Conservation (phyloP, 2,113 vertebrate genomes). For the Vicugna pacos region DNA sequence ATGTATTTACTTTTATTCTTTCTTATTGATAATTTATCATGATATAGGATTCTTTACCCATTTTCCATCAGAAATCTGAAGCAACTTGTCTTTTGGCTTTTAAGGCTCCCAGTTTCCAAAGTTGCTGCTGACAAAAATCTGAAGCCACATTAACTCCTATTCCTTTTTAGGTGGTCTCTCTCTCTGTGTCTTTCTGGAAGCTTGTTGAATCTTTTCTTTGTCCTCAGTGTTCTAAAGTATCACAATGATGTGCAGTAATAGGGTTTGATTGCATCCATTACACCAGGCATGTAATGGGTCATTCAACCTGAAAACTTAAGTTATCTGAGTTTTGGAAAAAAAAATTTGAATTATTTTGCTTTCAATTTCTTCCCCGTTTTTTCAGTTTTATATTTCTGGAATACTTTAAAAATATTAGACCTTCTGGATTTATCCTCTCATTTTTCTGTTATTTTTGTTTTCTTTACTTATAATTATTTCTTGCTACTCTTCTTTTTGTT, state of each 20-base stretch:
- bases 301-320: background rate
- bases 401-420: background rate
- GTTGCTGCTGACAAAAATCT: background rate
- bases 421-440: background rate
- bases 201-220: background rate
- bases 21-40: background rate
- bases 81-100: background rate
- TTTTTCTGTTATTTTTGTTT: conserved; percentile 7
- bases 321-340: background rate
- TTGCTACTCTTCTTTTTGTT: background rate
- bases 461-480: conserved; percentile 22
- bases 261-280: background rate
- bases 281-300: background rate
- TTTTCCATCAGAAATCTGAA: background rate
- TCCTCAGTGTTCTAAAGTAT: background rate
- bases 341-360: background rate
- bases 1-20: background rate
- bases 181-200: background rate
- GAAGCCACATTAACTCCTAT: background rate
- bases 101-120: background rate
- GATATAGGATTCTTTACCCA: background rate
- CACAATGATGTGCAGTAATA: background rate
- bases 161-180: background rate
- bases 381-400: background rate
- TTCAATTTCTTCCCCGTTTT: background rate